Base-by-base conservation (phyloP, 2,797 vertebrate genomes). In the Tolypeutes matacus region DNA sequence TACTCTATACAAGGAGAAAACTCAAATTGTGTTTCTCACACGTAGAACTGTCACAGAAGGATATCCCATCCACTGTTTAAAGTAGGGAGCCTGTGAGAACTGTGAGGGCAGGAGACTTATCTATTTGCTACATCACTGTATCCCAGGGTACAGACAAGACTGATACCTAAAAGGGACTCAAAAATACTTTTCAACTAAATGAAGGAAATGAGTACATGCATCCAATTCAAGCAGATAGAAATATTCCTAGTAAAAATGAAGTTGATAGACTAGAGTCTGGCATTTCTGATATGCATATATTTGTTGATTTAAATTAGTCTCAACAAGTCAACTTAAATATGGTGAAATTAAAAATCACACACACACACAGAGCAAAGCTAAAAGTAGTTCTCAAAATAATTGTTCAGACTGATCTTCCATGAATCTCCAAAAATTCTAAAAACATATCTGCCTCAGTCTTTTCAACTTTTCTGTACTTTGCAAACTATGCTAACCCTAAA, bases 11-110 rank as follows among this genome's bases (percentile, higher is more conserved):
- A 34, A 76, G n/a, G 21, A 92, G 56, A 85, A 95, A 86, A 53
- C 18, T 21, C n/a, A 77, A 60, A 6, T 34, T 51, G 62, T 25
- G 1, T 29, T n/a, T 58, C 23, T 49, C 34, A 29, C 1, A 2
- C 13, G 72, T 2, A 15, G 6, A 53, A 9, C 27, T 14, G 5
- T 34, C 15, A 4, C 7, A 36, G 27, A 53, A 73, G 49, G 56
- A 39, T 42, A 8, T 9, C n/a, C 0, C 0, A 9, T 14, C 23
- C 15, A 0, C 27, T 46, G 0, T 14, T 15, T 1, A 21, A 20
- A 1, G 8, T 46, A 9, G 6, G 21, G 1, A 42, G 36, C 7
- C 27, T 18, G 6, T 62, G 53, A 70, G 36, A 86, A 36, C 11
- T 1, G 23, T 3, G 14, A 67, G 0, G 10, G 62, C 34, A 69